A percentile compares a stretch with the other conserved stretches of the same genome.
Conservation (phyloP, 2,888 invertebrate genomes). For the Callinectes sapidus region DNA sequence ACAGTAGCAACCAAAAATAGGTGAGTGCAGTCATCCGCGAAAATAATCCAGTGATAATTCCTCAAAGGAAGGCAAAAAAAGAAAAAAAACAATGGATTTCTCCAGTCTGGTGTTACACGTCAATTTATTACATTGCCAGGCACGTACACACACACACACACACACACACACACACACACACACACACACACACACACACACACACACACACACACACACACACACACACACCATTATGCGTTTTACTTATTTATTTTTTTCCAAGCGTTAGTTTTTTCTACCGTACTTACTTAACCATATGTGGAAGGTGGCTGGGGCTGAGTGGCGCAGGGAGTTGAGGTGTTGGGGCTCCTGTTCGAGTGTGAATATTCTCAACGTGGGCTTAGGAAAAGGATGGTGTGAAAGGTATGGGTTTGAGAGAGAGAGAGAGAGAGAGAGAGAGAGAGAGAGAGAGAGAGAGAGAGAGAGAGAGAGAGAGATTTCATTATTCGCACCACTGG, state of each 20-base stretch:
- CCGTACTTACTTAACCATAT: neutral
- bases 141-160: conserved; percentile 43
- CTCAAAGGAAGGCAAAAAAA: neutral
- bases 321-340: neutral
- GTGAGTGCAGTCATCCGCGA: neutral
- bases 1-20: neutral
- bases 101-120: neutral
- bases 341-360: neutral
- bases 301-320: neutral
- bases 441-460: conserved; percentile 37
- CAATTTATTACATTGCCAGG: neutral
- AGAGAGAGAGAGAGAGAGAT: conserved; percentile 7
- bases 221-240: conserved; percentile 18
- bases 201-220: conserved; percentile 41
- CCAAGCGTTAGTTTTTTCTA: neutral
- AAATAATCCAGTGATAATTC: conserved; percentile 31
- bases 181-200: conserved; percentile 43
- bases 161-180: conserved; percentile 47
- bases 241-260: too few species aligned
- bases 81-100: neutral
- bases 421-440: conserved; percentile 41
- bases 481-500: neutral
- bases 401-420: neutral
- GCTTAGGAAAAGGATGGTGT: neutral
- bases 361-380: neutral